Base-by-base conservation (phyloP, 92 coral and sea anemone species). In the Chrysogorgia sp. region DNA sequence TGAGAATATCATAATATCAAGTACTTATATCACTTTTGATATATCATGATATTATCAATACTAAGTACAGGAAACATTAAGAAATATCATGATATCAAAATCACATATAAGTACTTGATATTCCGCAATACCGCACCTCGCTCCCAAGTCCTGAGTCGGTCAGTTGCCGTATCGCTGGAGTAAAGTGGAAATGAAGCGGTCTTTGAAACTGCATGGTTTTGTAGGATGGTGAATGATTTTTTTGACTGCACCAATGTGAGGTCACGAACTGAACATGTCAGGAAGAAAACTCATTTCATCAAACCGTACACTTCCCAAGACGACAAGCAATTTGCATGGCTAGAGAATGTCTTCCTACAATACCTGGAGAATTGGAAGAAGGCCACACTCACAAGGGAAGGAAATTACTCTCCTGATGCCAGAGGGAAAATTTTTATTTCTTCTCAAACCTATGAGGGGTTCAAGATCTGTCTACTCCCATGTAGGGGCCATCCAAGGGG, bases 211-310 rank as follows among this genome's bases (percentile, higher is more conserved):
- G 83, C 86, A 30, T 61, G 43, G 22, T 81, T 87, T 60, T 87
- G 88, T 32, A 74, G 81, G 52, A 87, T 74, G 88, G 79, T 88
- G 71, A 85, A 84, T 40, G 67, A 67, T 31, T 71, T 87, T 58
- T 83, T 87, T 63, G 88, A 87, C 71, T 87, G 91, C 75, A 71
- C 81, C 62, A 80, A 88, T 64, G 88, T 88, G 40, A 67, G 92
- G 10, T 83, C 86, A 64, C 65, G 61, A 30, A 80, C 63, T 33
- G 92, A 88, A 80, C 84, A 88, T 88, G 76, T 75, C 76, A 67
- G 84, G 53, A 84, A 83, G 83, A 70, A 60, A 26, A 88, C 80
- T 71, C 86, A 87, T 43, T 88, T 84, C 81, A 71, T 88, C 58
- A 82, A 85, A 29, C 83, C 92, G 40, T 88, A 88, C 82, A 84